These are phyloP conservation scores for Electrona antarctica DNA, from an alignment of 2,113 vertebrate genomes.

Conservation along the genomic window DNA sequence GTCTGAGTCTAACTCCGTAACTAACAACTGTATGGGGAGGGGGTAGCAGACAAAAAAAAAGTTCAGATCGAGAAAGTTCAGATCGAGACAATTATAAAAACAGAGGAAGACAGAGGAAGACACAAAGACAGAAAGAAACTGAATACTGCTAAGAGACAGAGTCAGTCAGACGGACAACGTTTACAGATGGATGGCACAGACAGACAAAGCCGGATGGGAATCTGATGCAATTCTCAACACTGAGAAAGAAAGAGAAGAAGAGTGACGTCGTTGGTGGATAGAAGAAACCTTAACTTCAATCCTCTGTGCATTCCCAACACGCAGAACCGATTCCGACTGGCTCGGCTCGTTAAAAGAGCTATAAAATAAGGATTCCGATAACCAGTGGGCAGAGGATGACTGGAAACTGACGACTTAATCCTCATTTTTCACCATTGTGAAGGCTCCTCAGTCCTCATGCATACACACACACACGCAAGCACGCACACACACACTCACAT, in stretches of 20 bases:
- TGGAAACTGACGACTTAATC: constrained; percentile 53
- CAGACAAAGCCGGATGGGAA: constrained; percentile 16
- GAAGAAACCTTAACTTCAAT: constrained; percentile 64
- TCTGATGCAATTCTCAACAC: constrained; percentile 65
- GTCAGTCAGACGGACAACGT: neutral
- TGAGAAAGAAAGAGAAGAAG: constrained; percentile 63
- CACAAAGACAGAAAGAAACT: neutral
- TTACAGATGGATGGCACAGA: neutral
- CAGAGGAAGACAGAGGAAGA: neutral
- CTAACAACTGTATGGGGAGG: constrained; percentile 3
- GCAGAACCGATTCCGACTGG: constrained; percentile 59
- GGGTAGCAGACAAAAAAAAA: neutral
- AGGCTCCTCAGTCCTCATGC: neutral
- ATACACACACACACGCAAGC: no score
- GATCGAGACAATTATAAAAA: neutral
- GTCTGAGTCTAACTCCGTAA: constrained; percentile 43
- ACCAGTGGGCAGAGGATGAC: constrained; percentile 23
- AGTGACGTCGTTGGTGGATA: constrained; percentile 59
- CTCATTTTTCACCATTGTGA: neutral
- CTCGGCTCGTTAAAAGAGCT: constrained; percentile 53
- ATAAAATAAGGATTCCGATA: constrained; percentile 32
- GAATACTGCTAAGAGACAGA: neutral
- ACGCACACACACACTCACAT: no score
- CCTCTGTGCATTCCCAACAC: constrained; percentile 64
- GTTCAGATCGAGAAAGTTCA: neutral